Evolutionary conservation across 2,888 invertebrate species (phyloP).

Genomic region (Micropterix aruncella): DNA sequence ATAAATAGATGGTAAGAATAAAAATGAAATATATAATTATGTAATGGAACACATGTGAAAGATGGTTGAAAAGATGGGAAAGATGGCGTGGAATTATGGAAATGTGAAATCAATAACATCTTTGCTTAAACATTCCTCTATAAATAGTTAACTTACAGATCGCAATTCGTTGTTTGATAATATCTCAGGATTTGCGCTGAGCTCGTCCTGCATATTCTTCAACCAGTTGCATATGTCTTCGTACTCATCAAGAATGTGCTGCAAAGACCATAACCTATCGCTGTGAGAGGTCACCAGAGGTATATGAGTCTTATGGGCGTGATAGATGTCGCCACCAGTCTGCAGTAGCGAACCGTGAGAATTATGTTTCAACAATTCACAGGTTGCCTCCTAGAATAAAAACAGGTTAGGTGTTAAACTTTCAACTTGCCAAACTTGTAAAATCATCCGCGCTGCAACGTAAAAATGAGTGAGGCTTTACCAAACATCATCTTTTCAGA

Average conservation of each 20-base stretch:
- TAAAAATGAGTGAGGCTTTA: too few species aligned
- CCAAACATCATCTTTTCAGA: too few species aligned
- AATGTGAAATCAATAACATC: too few species aligned
- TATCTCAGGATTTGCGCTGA: slow-evolving; percentile 41
- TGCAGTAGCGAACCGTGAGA: not conserved
- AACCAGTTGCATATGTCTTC: slow-evolving; percentile 54
- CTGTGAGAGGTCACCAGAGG: slow-evolving; percentile 34
- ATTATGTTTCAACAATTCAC: slow-evolving; percentile 26
- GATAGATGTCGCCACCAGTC: not conserved
- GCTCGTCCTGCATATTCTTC: slow-evolving; percentile 46
- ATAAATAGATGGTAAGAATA: too few species aligned
- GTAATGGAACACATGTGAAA: too few species aligned
- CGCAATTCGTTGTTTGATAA: slow-evolving; percentile 38
- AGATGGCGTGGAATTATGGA: too few species aligned
- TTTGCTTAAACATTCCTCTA: too few species aligned
- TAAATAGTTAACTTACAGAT: too few species aligned
- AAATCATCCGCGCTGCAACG: too few species aligned
- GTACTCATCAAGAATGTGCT: slow-evolving; percentile 50
- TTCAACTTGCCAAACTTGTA: not conserved
- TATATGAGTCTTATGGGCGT: not conserved
- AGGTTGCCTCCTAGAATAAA: slow-evolving; percentile 38
- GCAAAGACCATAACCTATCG: slow-evolving; percentile 41
- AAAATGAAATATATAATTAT: too few species aligned
- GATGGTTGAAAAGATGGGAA: too few species aligned
- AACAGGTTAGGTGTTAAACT: slow-evolving; percentile 5